Evolutionary conservation across 2,888 invertebrate species (phyloP).

Genomic region (Cylloceria caligata): DNA sequence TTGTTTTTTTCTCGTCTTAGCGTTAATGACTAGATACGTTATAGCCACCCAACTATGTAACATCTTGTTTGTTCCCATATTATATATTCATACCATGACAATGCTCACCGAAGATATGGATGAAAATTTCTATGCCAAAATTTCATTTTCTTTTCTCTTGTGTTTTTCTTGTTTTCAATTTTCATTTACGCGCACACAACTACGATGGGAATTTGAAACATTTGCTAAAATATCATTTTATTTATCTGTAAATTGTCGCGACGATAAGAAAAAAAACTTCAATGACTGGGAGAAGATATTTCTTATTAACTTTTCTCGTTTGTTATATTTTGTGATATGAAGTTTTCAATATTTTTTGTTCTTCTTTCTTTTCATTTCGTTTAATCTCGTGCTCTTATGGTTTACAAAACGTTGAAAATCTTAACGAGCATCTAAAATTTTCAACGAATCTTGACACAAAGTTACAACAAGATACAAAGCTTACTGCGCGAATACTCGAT

Average conservation of each 20-base stretch:
- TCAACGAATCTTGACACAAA: conserved; percentile 16
- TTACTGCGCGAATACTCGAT: conserved; percentile 1
- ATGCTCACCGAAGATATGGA: conserved; percentile 76
- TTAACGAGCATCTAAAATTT: conserved; percentile 14
- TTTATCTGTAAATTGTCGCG: conserved; percentile 27
- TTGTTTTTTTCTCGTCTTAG: conserved; percentile 75
- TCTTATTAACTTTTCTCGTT: neutral
- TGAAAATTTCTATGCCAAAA: conserved; percentile 80
- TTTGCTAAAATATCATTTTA: conserved; percentile 42
- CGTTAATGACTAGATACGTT: conserved; percentile 83
- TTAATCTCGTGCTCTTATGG: neutral
- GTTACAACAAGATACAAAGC: conserved; percentile 6
- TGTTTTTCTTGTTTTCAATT: conserved; percentile 44
- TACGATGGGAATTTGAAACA: conserved; percentile 27
- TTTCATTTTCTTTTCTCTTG: conserved; percentile 69
- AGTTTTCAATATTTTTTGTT: conserved; percentile 15
- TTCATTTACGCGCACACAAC: neutral
- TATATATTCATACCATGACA: conserved; percentile 76
- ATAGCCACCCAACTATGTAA: conserved; percentile 80
- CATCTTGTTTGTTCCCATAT: conserved; percentile 83
- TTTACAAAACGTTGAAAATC: neutral
- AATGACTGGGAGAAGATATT: conserved; percentile 21
- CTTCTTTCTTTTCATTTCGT: neutral
- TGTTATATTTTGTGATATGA: conserved; percentile 26
- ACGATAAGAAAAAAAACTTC: conserved; percentile 43